Percentiles rank a stretch among this genome's conserved stretches.
Evolutionary conservation across 2,888 invertebrate species (phyloP).

Genomic region (Troides helena): DNA sequence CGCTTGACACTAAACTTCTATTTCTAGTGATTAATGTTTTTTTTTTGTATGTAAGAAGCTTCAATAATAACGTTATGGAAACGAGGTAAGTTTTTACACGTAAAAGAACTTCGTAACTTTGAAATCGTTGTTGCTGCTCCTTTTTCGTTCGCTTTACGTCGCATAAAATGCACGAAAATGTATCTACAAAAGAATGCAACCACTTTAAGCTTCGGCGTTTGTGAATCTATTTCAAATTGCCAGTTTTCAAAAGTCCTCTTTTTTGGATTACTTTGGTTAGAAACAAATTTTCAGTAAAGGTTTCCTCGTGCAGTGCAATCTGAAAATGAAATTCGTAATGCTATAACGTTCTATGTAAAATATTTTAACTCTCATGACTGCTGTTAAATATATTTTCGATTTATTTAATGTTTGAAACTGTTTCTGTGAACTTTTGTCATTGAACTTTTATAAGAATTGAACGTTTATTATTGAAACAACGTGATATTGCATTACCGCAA

Average conservation of each 20-base stretch:
- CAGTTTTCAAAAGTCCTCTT: constrained; percentile 47
- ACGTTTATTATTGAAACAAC: too few relatives aligned
- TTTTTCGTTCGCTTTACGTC: constrained; percentile 26
- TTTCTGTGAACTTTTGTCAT: too few relatives aligned
- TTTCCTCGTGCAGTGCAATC: not conserved
- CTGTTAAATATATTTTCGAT: too few relatives aligned
- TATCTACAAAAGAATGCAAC: constrained; percentile 26
- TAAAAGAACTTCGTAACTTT: not conserved
- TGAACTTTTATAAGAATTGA: too few relatives aligned
- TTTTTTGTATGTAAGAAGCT: not conserved
- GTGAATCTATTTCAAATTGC: constrained; percentile 59
- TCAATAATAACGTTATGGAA: not conserved
- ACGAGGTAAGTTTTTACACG: not conserved
- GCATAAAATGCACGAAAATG: constrained; percentile 27
- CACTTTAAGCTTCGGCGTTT: constrained; percentile 52
- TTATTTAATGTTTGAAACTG: too few relatives aligned
- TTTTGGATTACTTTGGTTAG: constrained; percentile 47
- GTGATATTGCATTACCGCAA: too few relatives aligned
- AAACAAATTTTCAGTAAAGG: constrained; percentile 4
- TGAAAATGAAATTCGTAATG: not conserved
- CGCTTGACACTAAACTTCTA: too few relatives aligned
- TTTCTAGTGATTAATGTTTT: not conserved
- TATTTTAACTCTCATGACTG: too few relatives aligned
- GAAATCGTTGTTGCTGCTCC: constrained; percentile 10
- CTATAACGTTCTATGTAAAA: not conserved